Base-by-base conservation (phyloP, 53 echinoderm and acorn worm species). In the Paracentrotus lividus region DNA sequence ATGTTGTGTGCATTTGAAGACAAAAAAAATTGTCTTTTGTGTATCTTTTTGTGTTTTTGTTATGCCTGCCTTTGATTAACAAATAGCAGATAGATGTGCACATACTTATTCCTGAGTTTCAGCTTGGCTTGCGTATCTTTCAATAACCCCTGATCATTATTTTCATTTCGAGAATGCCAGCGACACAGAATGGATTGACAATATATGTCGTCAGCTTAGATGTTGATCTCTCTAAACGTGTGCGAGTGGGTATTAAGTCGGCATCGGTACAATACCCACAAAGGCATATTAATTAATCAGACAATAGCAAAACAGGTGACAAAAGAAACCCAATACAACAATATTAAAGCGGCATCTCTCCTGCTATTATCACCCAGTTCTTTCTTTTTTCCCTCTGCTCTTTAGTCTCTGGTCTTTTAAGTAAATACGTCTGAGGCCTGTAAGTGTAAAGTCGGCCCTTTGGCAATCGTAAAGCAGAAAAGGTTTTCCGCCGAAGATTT, bases 311-410 rank as follows among this genome's bases (percentile, higher is more conserved):
- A 53, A 69, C 91, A 91, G 69, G 91, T 91, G 91, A 44, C 45
- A 72, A 91, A 91, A 91, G 91, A 91, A 91, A 69, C 91, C 91
- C 52, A 69, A 68, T 72, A 72, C 75, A 90, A 91, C 75, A 91
- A 91, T 91, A 91, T 91, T 91, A 29, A 89, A 72, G 61, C 91
- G 69, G 69, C 91, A 75, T n/a, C 69, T 15, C 75, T 72, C 44
- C 67, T 67, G 51, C 69, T 49, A 91, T 56, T 52, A 49, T 75
- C 40, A 29, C 4, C 38, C 18, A n/a, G 43, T 75, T 47, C 65
- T 60, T 44, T 9, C 45, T 54, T 23, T 31, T 91, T 88, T 31
- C 51, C 75, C 69, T 90, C 42, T 75, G 32, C 23, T 64, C 60
- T 47, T 43, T 57, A 38, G 61, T 43, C 58, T 44, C 58, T 61